Percentiles rank a stretch among this genome's conserved stretches.
These are phyloP conservation scores for Gasterosteus aculeatus DNA, from an alignment of 2,113 vertebrate genomes.

Conservation along the genomic window DNA sequence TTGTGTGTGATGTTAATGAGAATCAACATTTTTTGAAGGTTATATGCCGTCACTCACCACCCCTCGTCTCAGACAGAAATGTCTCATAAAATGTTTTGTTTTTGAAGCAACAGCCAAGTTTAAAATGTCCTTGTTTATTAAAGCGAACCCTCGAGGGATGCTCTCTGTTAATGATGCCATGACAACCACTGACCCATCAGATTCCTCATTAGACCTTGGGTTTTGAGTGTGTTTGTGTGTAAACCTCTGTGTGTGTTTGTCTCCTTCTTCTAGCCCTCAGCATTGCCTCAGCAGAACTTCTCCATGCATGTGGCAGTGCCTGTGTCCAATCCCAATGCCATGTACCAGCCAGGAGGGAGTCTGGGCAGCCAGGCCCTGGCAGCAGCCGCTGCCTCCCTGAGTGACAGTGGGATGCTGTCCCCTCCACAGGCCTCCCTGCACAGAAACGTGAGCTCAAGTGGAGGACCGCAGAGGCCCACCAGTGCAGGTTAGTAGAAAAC, in stretches of 20 bases:
- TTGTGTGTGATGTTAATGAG: slow-evolving; percentile 19
- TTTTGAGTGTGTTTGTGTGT: slow-evolving; percentile 54
- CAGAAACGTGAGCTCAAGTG: slow-evolving; percentile 90
- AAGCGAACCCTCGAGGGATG: slow-evolving; percentile 24
- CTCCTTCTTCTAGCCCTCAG: slow-evolving; percentile 84
- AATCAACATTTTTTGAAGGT: slow-evolving; percentile 28
- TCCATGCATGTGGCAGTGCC: slow-evolving; percentile 99
- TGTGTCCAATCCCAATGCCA: slow-evolving; percentile 91
- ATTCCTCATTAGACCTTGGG: slow-evolving; percentile 43
- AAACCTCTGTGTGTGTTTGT: slow-evolving; percentile 67
- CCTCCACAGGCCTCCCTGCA: slow-evolving; percentile 90
- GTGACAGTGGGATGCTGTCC: slow-evolving; percentile 93
- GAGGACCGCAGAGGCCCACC: slow-evolving; percentile 90
- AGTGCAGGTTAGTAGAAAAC: slow-evolving; percentile 86
- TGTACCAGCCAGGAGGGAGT: slow-evolving; percentile 92
- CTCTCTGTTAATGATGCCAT: slow-evolving; percentile 54
- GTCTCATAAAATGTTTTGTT: slow-evolving; percentile 17
- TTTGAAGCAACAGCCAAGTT: background rate
- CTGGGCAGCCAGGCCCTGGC: slow-evolving; percentile 89
- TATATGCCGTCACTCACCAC: slow-evolving; percentile 6
- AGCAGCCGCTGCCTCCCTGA: slow-evolving; percentile 86
- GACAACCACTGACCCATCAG: slow-evolving; percentile 53
- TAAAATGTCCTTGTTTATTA: slow-evolving; percentile 23
- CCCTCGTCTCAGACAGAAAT: slow-evolving; percentile 3
- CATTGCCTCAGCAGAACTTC: slow-evolving; percentile 95